Percentiles rank a stretch among this genome's conserved stretches.
phyloP scores from a whole-genome alignment of 2,888 invertebrate species.

The Dromius quadrimaculatus region DNA sequence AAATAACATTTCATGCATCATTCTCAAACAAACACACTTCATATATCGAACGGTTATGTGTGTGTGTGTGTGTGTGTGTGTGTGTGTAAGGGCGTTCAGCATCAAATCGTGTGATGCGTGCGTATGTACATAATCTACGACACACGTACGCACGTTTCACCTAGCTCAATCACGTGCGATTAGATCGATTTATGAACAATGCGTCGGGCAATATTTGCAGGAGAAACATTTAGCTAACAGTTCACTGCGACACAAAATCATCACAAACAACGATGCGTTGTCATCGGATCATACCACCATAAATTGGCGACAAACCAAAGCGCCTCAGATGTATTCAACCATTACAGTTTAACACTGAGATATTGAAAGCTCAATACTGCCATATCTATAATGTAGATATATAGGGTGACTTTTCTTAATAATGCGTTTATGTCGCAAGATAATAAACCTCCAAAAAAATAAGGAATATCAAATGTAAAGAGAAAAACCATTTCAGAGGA shows the following conservation, averaged over 20 bases:
- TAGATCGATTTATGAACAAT: conserved; percentile 48
- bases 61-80: no score
- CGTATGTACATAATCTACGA: conserved; percentile 40
- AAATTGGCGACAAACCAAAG: conserved; percentile 4
- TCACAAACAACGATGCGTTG: neutral
- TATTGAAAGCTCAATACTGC: no score
- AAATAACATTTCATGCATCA: conserved; percentile 46
- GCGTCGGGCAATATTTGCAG: conserved; percentile 37
- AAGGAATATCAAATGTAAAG: no score
- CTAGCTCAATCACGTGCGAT: conserved; percentile 39
- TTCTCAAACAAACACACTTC: conserved; percentile 41
- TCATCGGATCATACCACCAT: conserved; percentile 3
- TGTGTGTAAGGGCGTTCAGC: no score
- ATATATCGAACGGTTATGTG: conserved; percentile 20
- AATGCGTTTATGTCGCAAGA: no score
- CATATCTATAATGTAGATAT: no score
- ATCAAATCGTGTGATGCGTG: conserved; percentile 6
- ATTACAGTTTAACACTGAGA: no score
- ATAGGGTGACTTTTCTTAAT: no score
- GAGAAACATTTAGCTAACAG: conserved; percentile 32
- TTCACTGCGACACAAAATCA: conserved; percentile 15
- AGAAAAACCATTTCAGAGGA: no score
- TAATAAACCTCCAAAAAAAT: no score
- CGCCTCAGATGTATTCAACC: no score
- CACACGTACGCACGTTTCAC: conserved; percentile 7